Evolutionary conservation across 2,113 vertebrate species (phyloP).

Genomic region (Myocastor coypus): DNA sequence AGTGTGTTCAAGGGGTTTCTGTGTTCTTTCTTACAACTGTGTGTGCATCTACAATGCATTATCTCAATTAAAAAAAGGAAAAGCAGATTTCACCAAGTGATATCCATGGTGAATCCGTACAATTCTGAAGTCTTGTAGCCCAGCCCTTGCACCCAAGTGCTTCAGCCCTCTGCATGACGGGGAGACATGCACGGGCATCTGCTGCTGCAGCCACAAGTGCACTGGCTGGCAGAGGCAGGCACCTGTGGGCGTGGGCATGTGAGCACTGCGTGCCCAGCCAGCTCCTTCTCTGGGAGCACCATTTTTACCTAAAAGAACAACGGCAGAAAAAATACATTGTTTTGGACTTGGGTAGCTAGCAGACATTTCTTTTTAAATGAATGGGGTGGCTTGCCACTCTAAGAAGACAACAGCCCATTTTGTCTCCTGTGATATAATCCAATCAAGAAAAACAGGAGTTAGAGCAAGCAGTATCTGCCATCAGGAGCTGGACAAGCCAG

Average conservation of each 20-base stretch:
- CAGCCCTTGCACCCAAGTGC: background rate
- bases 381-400: background rate
- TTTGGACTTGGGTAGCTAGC: background rate
- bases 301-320: slow-evolving; percentile 31
- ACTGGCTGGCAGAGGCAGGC: background rate
- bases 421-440: background rate
- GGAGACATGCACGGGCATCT: background rate
- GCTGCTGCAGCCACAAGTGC: background rate
- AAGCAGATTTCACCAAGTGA: background rate
- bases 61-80: background rate
- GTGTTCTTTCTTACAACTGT: background rate
- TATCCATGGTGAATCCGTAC: background rate
- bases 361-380: slow-evolving; percentile 56
- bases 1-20: background rate
- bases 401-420: background rate
- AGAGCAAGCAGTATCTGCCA: background rate
- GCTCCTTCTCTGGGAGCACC: background rate
- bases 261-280: background rate
- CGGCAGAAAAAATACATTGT: background rate
- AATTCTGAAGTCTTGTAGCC: background rate
- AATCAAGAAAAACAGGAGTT: slow-evolving; percentile 23
- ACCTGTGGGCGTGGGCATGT: background rate
- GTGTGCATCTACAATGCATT: background rate
- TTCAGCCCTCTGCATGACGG: background rate
- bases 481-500: background rate